A percentile compares a stretch with the other conserved stretches of the same genome.
These are phyloP conservation scores for Xanthia togata DNA, from an alignment of 2,888 invertebrate species.

Conservation along the genomic window DNA sequence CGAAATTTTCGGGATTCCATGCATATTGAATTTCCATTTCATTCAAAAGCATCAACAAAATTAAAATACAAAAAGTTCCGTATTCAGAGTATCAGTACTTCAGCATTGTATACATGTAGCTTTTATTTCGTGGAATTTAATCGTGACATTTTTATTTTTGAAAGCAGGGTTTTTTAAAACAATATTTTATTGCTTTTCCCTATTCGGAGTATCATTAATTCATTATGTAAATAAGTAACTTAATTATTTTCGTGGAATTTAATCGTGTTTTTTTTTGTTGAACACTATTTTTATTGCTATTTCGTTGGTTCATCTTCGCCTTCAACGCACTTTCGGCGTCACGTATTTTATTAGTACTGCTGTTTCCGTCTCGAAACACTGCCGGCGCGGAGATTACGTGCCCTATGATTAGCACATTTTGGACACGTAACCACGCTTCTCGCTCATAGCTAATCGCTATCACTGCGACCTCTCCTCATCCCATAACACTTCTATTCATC, in stretches of 20 bases:
- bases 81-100: background rate
- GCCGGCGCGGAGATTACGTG: too few species aligned
- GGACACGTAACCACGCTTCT: background rate
- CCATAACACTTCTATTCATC: conserved; percentile 23
- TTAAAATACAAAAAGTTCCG: background rate
- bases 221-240: background rate
- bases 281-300: background rate
- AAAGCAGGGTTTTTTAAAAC: too few species aligned
- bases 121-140: background rate
- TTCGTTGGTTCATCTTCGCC: too few species aligned
- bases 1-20: conserved; percentile 14
- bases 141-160: background rate
- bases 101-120: background rate
- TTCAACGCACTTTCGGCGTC: background rate
- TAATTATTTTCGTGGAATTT: background rate
- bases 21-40: conserved; percentile 38
- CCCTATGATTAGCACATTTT: background rate
- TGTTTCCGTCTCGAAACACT: background rate
- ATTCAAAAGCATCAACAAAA: background rate
- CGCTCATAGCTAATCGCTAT: conserved; percentile 3
- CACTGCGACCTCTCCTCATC: conserved; percentile 8
- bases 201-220: background rate
- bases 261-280: background rate
- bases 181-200: background rate
- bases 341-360: background rate